Conservation (phyloP, 2,113 vertebrate genomes). For the Apteryx mantelli region DNA sequence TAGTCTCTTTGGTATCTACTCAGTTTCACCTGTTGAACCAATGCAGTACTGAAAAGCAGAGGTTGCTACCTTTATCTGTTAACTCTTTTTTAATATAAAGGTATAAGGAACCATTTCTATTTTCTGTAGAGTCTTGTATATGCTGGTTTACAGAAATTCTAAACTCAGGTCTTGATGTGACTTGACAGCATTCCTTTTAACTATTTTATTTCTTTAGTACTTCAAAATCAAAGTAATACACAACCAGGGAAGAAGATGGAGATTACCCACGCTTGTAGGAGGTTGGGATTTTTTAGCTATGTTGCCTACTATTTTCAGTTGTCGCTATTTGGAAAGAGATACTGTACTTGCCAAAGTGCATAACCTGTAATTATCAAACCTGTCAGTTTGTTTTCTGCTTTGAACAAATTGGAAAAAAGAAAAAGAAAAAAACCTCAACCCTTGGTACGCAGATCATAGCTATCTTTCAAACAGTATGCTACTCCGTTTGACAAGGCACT, state of each 20-base stretch:
- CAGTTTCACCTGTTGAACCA: not conserved
- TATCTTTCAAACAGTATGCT: not conserved
- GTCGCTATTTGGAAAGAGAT: not conserved
- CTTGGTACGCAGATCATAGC: not conserved
- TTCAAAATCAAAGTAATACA: not conserved
- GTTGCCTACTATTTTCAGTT: constrained; percentile 25
- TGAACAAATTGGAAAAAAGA: not conserved
- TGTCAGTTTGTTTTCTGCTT: constrained; percentile 28
- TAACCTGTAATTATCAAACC: not conserved
- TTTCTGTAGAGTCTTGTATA: not conserved
- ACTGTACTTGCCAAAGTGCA: not conserved
- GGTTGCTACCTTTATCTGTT: not conserved
- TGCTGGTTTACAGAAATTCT: not conserved
- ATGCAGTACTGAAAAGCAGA: not conserved
- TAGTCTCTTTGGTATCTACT: not conserved
- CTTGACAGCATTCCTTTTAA: not conserved
- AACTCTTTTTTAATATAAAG: not conserved
- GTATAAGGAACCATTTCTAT: not conserved
- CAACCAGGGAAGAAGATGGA: not conserved
- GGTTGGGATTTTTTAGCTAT: not conserved
- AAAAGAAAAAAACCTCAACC: not conserved
- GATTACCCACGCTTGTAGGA: not conserved
- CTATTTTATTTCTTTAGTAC: not conserved
- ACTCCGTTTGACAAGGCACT: not conserved
- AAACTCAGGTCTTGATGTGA: not conserved